Percentiles rank a stretch among this genome's conserved stretches.
phyloP scores from a whole-genome alignment of 2,888 invertebrate genomes.

The Apamea monoglypha region DNA sequence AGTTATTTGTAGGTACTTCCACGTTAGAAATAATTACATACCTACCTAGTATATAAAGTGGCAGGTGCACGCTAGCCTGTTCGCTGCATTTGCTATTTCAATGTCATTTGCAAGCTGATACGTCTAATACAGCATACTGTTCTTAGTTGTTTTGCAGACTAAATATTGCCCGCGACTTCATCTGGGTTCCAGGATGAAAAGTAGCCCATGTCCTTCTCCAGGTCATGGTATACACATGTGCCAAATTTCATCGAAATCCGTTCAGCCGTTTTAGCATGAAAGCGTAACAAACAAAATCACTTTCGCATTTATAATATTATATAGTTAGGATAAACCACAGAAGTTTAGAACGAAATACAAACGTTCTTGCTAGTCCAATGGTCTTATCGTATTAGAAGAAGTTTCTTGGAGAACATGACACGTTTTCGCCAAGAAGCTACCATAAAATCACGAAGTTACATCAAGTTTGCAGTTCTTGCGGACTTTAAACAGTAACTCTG shows the following conservation, averaged over 20 bases:
- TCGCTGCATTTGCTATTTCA: conserved; percentile 51
- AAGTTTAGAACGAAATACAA: neutral
- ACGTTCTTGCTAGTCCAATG: neutral
- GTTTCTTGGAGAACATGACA: conserved; percentile 1
- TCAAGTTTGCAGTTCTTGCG: neutral
- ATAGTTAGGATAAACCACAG: conserved; percentile 1
- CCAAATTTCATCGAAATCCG: too few relatives aligned
- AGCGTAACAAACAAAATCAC: too few relatives aligned
- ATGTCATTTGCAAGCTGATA: conserved; percentile 58
- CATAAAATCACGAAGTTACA: neutral
- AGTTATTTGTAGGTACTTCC: conserved; percentile 46
- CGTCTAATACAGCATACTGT: conserved; percentile 13
- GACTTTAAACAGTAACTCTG: neutral
- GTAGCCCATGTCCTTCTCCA: too few relatives aligned
- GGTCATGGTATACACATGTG: too few relatives aligned
- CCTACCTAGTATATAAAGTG: conserved; percentile 20
- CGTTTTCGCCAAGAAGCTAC: neutral
- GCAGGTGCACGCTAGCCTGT: conserved; percentile 47
- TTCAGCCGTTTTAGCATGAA: too few relatives aligned
- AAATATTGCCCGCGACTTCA: too few relatives aligned
- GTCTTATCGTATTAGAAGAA: conserved; percentile 1
- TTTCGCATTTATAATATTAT: too few relatives aligned
- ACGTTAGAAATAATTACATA: conserved; percentile 47
- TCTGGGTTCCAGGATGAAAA: too few relatives aligned
- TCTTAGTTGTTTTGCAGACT: conserved; percentile 1